Evolutionary conservation across 2,888 invertebrate genomes (phyloP), one percentile per base, ranked within the genome.

Genomic region (Drosophila silvestris): DNA sequence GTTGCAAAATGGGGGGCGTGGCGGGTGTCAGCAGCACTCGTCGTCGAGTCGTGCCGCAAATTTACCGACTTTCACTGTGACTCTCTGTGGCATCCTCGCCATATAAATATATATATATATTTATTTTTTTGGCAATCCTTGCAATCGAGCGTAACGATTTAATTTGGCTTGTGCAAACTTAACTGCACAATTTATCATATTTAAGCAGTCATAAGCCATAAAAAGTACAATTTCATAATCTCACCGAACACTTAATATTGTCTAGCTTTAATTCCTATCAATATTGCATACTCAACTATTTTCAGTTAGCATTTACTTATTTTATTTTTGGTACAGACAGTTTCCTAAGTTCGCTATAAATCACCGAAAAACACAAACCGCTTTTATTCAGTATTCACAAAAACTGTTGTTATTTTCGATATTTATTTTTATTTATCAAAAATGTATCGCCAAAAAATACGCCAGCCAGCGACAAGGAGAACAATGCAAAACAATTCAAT

Each of bases 131-230:
- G 22, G 66, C 53, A 64, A 53, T 52, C 63, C 26, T 50, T 19
- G 65, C 64, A 71, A 71, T 83, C 74, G 74, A 82, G 63, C 81
- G 80, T 62, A 78, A 84, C 80, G 73, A 71, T 83, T 86, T 82
- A 77, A 85, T 88, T 91, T 90, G 81, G 72, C 74, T 81, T 85
- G 70, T 79, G 77, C 61, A 83, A 86, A 88, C 85, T 88, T 90
- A 81, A 79, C 87, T 77, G 74, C 76, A 76, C 91, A 89, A 92
- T 93, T 92, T 91, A 92, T 93, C 92, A 92, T 92, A 85, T 92
- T 92, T 93, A 93, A 92, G 87, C 82, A 84, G 85, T 82, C 81
- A 87, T 92, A 91, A 83, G 80, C 83, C 56, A 51, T 59, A 58
- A 47, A 32, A 22, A 50, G 37, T 37, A 28, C 37, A 61, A 33